Evolutionary conservation across 2,113 vertebrate species (phyloP), one percentile per base, ranked within the genome.

Genomic region (Daubentonia madagascariensis): DNA sequence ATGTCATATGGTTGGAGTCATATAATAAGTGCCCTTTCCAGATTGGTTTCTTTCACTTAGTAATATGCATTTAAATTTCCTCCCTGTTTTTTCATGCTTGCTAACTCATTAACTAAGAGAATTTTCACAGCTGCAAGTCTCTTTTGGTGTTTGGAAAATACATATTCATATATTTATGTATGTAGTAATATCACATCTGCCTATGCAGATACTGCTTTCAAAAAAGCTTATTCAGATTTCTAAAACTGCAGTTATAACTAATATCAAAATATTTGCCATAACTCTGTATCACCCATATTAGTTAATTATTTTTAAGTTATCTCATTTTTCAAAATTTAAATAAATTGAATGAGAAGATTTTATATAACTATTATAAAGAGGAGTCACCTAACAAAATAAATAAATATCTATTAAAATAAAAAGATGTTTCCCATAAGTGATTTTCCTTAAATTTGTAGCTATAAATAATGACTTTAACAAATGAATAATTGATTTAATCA

Each of bases 301-400:
- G 45, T 95, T 84, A 94, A 86, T 87, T 91, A 88, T 89, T 84
- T 92, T 32, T 43, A 50, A 87, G 6, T 72, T 59, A 57, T n/a
- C 78, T 78, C 32, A 72, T 8, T 67, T 85, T 73, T 57, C 61
- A 89, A 65, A 92, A 63, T 68, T 81, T 70, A 95, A 78, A 48
- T 88, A 72, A 68, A 40, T 59, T 76, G 13, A 63, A 54, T 87
- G 57, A 78, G 43, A 91, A 73, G 54, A 89, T 73, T 85, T 86
- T 94, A n/a, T 86, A 50, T 93, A 28, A 73, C 65, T 43, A 3
- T 37, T 14, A 65, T 89, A 89, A 89, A 89, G n/a, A 87, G 75
- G 43, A 52, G 8, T 63, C 35, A 89, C 25, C 12, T 93, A n/a
- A 43, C 32, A 85, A 95, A 95, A 63, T 84, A n/a, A 90, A 85